phyloP scores from a whole-genome alignment of 2,888 invertebrate genomes.

The Eristalinus aeneus region DNA sequence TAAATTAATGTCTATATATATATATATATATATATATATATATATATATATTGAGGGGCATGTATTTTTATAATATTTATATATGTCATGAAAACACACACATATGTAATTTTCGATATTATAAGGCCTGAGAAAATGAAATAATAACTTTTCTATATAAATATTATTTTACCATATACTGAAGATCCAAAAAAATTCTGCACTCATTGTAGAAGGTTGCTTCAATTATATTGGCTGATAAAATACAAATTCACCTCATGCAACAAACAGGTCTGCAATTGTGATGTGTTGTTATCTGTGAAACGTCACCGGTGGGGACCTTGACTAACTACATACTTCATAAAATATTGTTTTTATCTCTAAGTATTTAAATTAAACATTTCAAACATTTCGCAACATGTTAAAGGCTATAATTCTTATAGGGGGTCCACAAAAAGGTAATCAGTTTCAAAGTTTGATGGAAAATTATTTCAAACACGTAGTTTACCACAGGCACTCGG shows the following conservation, averaged over 20 bases:
- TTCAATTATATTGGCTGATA: too few species aligned
- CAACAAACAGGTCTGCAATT: background rate
- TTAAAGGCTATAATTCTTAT: constrained; percentile 94
- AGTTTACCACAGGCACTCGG: constrained; percentile 88
- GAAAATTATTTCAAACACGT: background rate
- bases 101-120: too few species aligned
- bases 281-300: background rate
- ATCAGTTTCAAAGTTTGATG: background rate
- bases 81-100: too few species aligned
- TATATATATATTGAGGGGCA: too few species aligned
- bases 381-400: constrained; percentile 80
- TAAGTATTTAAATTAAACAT: background rate
- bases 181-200: too few species aligned
- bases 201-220: too few species aligned
- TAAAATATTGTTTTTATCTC: background rate
- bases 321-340: background rate
- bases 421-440: constrained; percentile 97
- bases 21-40: too few species aligned
- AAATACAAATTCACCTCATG: background rate
- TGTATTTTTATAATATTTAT: too few species aligned
- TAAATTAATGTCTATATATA: too few species aligned
- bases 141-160: too few species aligned
- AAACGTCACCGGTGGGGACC: background rate
- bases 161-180: too few species aligned
- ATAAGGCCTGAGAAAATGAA: too few species aligned